Base-by-base conservation (phyloP, 37 sponge, comb jelly and placozoan species). In the Halichondria panicea region DNA sequence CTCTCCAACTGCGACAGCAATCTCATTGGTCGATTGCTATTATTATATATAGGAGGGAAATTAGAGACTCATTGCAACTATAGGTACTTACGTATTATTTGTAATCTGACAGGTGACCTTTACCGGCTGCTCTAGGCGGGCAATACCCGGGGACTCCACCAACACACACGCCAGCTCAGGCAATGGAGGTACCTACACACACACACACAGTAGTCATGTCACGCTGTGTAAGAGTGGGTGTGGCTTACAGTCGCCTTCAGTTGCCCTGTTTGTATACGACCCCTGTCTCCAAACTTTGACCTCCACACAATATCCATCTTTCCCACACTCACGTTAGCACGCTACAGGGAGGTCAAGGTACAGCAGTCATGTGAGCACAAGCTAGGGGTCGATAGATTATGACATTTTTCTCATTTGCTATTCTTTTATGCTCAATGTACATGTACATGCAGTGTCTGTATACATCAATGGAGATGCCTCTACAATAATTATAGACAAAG, bases 271-370 rank as follows among this genome's bases (percentile, higher is more conserved):
- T 95, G 95, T 22, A 95, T 77, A 19, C 95, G 36, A 9, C 95
- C 95, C 53, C 48, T 84, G 72, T 95, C 95, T 38, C 95, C 95
- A 66, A 91, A 87, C 53, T 59, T 74, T 15, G 93, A 84, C 41
- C 84, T 19, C 95, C 95, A 95, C 66, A 84, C 78, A 25, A 95
- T 84, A 66, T 91, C 92, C 74, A 95, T 70, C 75, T 91, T 95
- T 3, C 95, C 95, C 22, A 95, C 83, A 1, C 41, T 28, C 34
- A 79, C 78, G 38, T 35, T 50, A 30, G 13, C 15, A 52, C 30
- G 53, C 70, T 70, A 35, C 54, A 70, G 19, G 34, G 13, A n/a
- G 44, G 36, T 5, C 31, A 35, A 64, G 19, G 13, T 64, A 11
- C 8, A 59, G 22, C 27, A 59, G 25, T 24, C 27, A 22, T 27